These are phyloP conservation scores for Brachyrhaphis roseni DNA, from an alignment of 2,797 vertebrate species.

Conservation along the genomic window DNA sequence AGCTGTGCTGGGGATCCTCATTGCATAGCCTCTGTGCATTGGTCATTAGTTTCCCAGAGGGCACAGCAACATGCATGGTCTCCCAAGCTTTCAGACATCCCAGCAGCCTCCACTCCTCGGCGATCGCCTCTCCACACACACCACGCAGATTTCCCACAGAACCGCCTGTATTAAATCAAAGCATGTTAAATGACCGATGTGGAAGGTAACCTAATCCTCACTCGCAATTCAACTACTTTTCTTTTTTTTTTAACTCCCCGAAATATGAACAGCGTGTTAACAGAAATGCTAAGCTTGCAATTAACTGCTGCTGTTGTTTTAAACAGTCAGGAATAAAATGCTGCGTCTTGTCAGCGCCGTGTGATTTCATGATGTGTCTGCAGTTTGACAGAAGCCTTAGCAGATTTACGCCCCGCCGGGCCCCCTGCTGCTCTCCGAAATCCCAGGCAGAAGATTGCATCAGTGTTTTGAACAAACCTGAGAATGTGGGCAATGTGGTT, in stretches of 20 bases:
- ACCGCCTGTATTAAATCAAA: constrained; percentile 32
- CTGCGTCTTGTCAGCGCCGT: constrained; percentile 16
- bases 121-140: constrained; percentile 43
- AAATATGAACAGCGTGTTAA: constrained; percentile 14
- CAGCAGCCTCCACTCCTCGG: constrained; percentile 48
- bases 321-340: constrained; percentile 22
- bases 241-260: neutral
- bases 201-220: constrained; percentile 29
- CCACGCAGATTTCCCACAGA: constrained; percentile 43
- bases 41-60: constrained; percentile 74
- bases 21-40: constrained; percentile 47
- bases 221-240: neutral
- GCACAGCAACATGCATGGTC: constrained; percentile 66
- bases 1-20: constrained; percentile 42
- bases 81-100: constrained; percentile 55
- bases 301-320: constrained; percentile 18
- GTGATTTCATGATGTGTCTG: constrained; percentile 29
- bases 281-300: neutral
- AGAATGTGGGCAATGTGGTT: constrained; percentile 43
- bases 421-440: constrained; percentile 54
- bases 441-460: constrained; percentile 60
- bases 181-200: constrained; percentile 26
- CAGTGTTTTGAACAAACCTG: constrained; percentile 59
- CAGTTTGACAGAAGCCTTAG: constrained; percentile 42
- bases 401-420: constrained; percentile 33